A percentile compares a stretch with the other conserved stretches of the same genome.
phyloP scores from a whole-genome alignment of 2,113 vertebrate genomes.

The Microtus ochrogaster region DNA sequence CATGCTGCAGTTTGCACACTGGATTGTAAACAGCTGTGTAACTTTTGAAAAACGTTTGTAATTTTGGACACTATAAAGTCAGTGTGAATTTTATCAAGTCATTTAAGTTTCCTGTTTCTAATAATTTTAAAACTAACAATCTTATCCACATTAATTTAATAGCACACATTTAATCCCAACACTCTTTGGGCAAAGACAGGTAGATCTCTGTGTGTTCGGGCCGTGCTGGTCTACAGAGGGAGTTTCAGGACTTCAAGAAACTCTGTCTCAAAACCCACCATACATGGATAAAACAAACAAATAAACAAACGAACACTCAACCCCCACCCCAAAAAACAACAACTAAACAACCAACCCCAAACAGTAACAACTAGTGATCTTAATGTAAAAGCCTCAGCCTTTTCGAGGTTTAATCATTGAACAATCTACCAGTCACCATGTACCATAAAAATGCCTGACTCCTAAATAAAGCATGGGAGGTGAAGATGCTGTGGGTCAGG shows the following conservation, averaged over 20 bases:
- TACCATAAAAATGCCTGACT: neutral
- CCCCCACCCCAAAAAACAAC: accelerated
- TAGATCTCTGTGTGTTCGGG: neutral
- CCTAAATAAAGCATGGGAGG: neutral
- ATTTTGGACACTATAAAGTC: neutral
- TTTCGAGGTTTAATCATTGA: neutral
- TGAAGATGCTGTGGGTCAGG: neutral
- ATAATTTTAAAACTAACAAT: neutral
- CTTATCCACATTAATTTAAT: neutral
- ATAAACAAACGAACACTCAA: no score
- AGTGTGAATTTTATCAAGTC: neutral
- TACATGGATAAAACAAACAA: no score
- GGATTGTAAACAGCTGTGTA: neutral
- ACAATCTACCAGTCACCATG: neutral
- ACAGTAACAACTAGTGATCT: neutral
- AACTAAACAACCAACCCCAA: neutral
- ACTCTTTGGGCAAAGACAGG: neutral
- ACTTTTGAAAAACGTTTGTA: neutral
- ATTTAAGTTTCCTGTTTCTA: neutral
- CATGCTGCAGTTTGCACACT: neutral
- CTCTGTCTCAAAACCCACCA: neutral
- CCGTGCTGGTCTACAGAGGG: neutral
- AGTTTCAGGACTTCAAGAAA: no score
- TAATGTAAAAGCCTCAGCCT: neutral
- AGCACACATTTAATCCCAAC: neutral